These are phyloP conservation scores for Drosophila paramelanica DNA, from an alignment of 2,888 invertebrate species.

Conservation along the genomic window DNA sequence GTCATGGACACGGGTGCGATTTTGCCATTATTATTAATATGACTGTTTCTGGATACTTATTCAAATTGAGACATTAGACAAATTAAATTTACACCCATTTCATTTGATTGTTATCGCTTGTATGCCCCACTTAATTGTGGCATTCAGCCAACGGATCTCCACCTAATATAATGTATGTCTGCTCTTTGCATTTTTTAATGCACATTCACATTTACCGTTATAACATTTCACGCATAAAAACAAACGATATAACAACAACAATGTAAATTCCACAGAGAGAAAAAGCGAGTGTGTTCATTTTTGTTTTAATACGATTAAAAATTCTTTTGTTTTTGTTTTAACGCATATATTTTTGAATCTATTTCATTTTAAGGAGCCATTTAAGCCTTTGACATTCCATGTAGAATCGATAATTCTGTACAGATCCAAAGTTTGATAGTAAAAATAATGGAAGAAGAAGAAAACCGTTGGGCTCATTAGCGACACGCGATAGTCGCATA, in stretches of 20 bases:
- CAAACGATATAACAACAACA: slow-evolving; percentile 17
- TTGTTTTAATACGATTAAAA: background rate
- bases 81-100: slow-evolving; percentile 83
- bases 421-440: slow-evolving; percentile 1
- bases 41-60: slow-evolving; percentile 69
- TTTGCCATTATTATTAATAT: slow-evolving; percentile 57
- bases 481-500: slow-evolving; percentile 77
- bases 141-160: slow-evolving; percentile 10
- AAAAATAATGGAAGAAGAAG: background rate
- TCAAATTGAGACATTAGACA: slow-evolving; percentile 84
- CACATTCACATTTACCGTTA: slow-evolving; percentile 63
- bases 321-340: too few species aligned
- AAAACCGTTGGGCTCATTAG: slow-evolving; percentile 60
- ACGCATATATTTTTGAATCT: background rate
- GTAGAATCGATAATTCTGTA: slow-evolving; percentile 35
- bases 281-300: background rate
- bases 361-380: background rate
- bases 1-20: slow-evolving; percentile 51
- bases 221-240: slow-evolving; percentile 42
- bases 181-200: slow-evolving; percentile 68
- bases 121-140: slow-evolving; percentile 56
- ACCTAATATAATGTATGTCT: background rate
- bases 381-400: slow-evolving; percentile 2
- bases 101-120: slow-evolving; percentile 81
- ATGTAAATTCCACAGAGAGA: background rate